Evolutionary conservation across 1,140 invertebrate species (phyloP), one percentile per base, ranked within the genome.

Genomic region (Drosophila pseudoananassae): DNA sequence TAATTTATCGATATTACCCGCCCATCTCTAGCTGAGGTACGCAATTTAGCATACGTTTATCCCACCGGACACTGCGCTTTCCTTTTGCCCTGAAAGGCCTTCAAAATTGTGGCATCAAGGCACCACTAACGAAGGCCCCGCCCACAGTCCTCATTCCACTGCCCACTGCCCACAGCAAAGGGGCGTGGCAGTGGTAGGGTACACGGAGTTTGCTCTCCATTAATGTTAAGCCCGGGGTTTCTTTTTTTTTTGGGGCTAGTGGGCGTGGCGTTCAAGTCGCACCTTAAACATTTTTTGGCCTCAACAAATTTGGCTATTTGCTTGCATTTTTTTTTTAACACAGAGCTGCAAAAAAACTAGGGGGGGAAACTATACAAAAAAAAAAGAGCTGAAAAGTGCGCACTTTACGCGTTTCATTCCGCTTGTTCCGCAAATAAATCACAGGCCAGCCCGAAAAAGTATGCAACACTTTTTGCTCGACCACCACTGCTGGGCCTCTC

Each of bases 231-330:
- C 63, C 15, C 25, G 20, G 20, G 20, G 20, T 0, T 3, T 20
- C 3, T 20, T 20, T 17, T 17, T 12, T 43, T 43, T 43, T 27
- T 2, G n/a, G 49, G 7, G 27, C 1, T 9, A 9, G 25, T 31
- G 27, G 49, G 23, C 23, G 12, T 25, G 49, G 49, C 25, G 49
- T 8, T 17, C 9, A 25, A 14, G 25, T 45, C 15, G 57, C 57
- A 51, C 58, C 69, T 79, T 79, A 76, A 72, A 60, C 58, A 73
- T 69, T 36, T 36, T 36, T 36, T 36, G 59, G 47, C 54, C 50
- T 33, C 51, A 46, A 59, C 72, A 78, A 74, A 74, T 83, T 82
- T 78, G 63, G 56, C 63, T 75, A 78, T 82, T 82, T 82, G 65
- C 54, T 46, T 63, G 73, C 78, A 51, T 29, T 51, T 72, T 60